Conservation (phyloP, 2,113 vertebrate species). For the Porphyrio hochstetteri region DNA sequence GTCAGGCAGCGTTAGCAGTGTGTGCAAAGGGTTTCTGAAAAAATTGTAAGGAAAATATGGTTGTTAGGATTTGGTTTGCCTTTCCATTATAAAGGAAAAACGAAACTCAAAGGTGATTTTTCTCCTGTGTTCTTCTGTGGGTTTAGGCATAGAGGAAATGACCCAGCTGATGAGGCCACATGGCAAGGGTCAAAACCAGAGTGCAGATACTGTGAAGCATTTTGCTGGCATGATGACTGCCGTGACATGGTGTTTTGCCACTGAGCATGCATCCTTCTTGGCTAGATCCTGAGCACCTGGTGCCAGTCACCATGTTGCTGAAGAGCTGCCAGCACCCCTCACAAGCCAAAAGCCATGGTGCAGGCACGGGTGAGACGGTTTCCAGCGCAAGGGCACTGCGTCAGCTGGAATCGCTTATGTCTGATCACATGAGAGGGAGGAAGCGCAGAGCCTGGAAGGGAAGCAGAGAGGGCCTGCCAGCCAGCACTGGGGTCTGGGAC, state of each 20-base stretch:
- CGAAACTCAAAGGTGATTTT: neutral
- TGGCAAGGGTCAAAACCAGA: neutral
- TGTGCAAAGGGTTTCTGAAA: neutral
- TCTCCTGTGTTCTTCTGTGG: neutral
- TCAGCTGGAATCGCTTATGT: too few relatives aligned
- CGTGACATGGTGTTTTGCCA: neutral
- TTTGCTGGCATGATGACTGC: neutral
- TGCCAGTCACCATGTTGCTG: rapidly evolving
- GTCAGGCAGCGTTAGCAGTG: rapidly evolving
- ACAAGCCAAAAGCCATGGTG: neutral
- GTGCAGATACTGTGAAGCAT: neutral
- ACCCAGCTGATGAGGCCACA: neutral
- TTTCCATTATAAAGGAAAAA: neutral
- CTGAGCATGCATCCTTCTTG: rapidly evolving
- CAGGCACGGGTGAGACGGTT: rapidly evolving
- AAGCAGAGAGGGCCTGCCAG: neutral
- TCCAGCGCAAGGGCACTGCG: neutral
- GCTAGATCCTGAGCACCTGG: neutral
- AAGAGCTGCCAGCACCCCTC: neutral
- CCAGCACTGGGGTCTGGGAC: rapidly evolving
- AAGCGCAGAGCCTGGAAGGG: neutral
- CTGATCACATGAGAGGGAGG: neutral
- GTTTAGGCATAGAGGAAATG: neutral
- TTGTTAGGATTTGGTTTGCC: neutral
- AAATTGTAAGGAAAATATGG: neutral